Evolutionary conservation across 2,888 invertebrate genomes (phyloP), one percentile per base, ranked within the genome.

Genomic region (Lampropteryx suffumata): DNA sequence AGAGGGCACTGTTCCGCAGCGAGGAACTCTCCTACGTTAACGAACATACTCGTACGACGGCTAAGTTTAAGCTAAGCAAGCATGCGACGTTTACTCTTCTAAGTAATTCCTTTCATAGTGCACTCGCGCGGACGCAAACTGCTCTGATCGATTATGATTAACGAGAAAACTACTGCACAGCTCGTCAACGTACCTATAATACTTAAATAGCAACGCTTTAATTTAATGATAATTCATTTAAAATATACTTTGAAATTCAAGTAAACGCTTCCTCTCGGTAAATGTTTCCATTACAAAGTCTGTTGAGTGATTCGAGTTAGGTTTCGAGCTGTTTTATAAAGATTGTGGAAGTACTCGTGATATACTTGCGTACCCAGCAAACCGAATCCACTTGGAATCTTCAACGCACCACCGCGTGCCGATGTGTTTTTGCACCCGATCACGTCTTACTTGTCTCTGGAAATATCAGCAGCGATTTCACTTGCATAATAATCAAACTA

Each of bases 381-480:
- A 57, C 42, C 55, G 59, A 50, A 64, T 67, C 69, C 60, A 61
- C 62, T 65, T 63, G 63, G 64, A 65, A 68, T 68, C 66, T 69
- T 70, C 68, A 70, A 80, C 79, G 79, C 74, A 71, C 74, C 79
- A 73, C 65, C 73, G 81, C 77, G 62, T 73, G 59, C 65, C 65
- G 51, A 55, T 61, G 49, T 59, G 64, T 77, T 82, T 77, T 57
- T 61, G 40, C 49, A 21, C 43, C 29, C 49, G 42, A 49, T 50
- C 47, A 46, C 54, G 45, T 45, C 49, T 34, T 43, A 47, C 53
- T 55, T 59, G 51, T 35, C 45, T 41, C 32, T 11, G 45, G 26
- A 34, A 26, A 47, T 34, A 39, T 46, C 53, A 44, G 37, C 40
- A 41, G 46, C 45, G 54, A 67, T 73, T 73, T 71, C 69, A 68